A percentile compares a stretch with the other conserved stretches of the same genome.
These are phyloP conservation scores for Apotomis betuletana DNA, from an alignment of 2,888 invertebrate species.

Conservation along the genomic window DNA sequence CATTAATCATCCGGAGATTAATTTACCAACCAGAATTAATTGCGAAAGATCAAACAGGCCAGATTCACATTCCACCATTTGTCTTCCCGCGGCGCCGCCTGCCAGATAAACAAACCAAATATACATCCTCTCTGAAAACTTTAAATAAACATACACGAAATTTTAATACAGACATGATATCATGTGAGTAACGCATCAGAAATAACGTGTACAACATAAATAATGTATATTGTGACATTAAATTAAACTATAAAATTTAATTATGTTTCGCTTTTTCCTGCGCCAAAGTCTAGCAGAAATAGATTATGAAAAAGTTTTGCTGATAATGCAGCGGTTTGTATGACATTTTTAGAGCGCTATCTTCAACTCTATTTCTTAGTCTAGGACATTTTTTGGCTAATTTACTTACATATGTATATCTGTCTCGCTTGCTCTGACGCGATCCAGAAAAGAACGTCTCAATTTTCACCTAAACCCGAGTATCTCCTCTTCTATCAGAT, in stretches of 20 bases:
- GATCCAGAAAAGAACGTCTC: too few relatives aligned
- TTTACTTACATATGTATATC: too few relatives aligned
- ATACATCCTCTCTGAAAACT: slow-evolving; percentile 10
- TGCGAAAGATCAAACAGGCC: slow-evolving; percentile 26
- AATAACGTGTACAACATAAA: slow-evolving; percentile 56
- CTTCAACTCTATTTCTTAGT: slow-evolving; percentile 5
- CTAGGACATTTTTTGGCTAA: neutral
- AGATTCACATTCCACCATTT: slow-evolving; percentile 18
- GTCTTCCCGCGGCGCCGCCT: slow-evolving; percentile 19
- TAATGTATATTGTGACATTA: slow-evolving; percentile 63
- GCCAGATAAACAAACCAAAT: slow-evolving; percentile 17
- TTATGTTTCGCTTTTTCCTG: slow-evolving; percentile 10
- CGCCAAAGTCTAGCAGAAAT: slow-evolving; percentile 30
- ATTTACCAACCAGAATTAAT: slow-evolving; percentile 14
- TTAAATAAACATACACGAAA: slow-evolving; percentile 32
- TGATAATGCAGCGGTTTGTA: slow-evolving; percentile 18
- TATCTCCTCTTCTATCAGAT: neutral
- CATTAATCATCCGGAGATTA: slow-evolving; percentile 26
- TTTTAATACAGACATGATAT: slow-evolving; percentile 36
- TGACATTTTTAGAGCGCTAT: slow-evolving; percentile 7
- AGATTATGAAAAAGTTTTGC: slow-evolving; percentile 19
- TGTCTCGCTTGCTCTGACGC: too few relatives aligned
- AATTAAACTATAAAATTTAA: slow-evolving; percentile 41
- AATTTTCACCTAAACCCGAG: too few relatives aligned
- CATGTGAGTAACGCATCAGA: slow-evolving; percentile 24